Base-by-base conservation (phyloP, 1,140 invertebrate species). In the Drosophila bocqueti region DNA sequence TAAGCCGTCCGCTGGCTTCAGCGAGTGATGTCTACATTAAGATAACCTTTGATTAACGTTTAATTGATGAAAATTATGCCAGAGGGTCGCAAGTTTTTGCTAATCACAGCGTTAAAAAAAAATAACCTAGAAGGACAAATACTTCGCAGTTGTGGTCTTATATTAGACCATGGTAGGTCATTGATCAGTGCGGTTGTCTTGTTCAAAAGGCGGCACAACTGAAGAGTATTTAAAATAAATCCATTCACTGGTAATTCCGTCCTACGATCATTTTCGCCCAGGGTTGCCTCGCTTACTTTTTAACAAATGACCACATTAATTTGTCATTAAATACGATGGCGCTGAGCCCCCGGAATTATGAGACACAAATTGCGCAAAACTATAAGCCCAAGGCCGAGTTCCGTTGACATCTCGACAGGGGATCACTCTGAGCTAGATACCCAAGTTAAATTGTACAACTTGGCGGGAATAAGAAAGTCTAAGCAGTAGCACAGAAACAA, bases 11-110 rank as follows among this genome's bases (percentile, higher is more conserved):
- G 52, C 42, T 52, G 31, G 46, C 55, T 58, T 43, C 59, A 31
- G 64, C 38, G 64, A 82, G 50, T 79, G 83, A 86, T 86, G 83
- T 76, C 83, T 86, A 74, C 83, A 87, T 87, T 83, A 83, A 86
- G 65, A 86, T 86, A 80, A 77, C 58, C 76, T 76, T 82, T 82
- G 76, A 76, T 82, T 86, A 76, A 61, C 72, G 58, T 72, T 72
- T 86, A 86, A 86, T 82, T 86, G 67, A 82, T 79, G 79, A 63
- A 85, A 82, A 85, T 80, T 62, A 72, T 66, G 50, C 38, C 64
- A 78, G 65, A 67, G 64, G 68, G 64, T 67, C 65, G 63, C 34
- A 40, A 47, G 50, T 43, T 57, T 31, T 54, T 42, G 50, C 81
- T 85, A 85, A 85, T 81, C 69, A 78, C 74, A 81, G 74, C 66